Evolutionary conservation across 1,140 invertebrate species (phyloP), one percentile per base, ranked within the genome.

Genomic region (Zelostemma sp.): DNA sequence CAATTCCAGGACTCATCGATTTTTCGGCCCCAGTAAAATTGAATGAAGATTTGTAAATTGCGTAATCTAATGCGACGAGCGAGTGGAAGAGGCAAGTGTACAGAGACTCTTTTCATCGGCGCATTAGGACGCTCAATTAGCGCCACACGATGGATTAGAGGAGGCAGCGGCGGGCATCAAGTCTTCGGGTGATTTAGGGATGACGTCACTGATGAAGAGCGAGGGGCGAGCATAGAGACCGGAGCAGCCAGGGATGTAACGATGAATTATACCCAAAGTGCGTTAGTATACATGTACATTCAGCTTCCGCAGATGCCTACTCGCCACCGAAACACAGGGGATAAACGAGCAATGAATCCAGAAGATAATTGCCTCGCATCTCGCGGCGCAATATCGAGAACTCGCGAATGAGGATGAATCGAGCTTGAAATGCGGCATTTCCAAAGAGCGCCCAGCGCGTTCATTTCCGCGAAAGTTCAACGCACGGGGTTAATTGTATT

Each of bases 291-390:
- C 14, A 11, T 28, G 46, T 12, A 25, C 46, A 28, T 48, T 46
- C 21, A 47, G 65, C 55, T 50, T 14, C 43, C 38, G 57, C 50
- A 46, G 43, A 51, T 56, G 57, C 46, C 50, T 66, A 11, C 55
- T 41, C n/a, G 28, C 41, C 59, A 54, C 49, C 51, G 51, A 59
- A 67, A 60, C 43, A 19, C 15, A 49, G 43, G 48, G 25, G 46
- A 60, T 56, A 60, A 61, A 67, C 54, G 48, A 41, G 47, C 41
- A 57, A 53, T 62, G 54, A 68, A 68, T 58, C 41, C 58, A 6
- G 53, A 15, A 56, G 41, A 68, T 68, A 62, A 67, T 61, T 67
- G 51, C 47, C 51, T 51, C 38, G 47, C 49, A 61, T 61, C 59
- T 61, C 33, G 45, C 14, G 6, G 45, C 45, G 19, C 38, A 58